A percentile compares a stretch with the other conserved stretches of the same genome.
Evolutionary conservation across 1,140 invertebrate genomes (phyloP).

Genomic region (Brachionus paranguensis): DNA sequence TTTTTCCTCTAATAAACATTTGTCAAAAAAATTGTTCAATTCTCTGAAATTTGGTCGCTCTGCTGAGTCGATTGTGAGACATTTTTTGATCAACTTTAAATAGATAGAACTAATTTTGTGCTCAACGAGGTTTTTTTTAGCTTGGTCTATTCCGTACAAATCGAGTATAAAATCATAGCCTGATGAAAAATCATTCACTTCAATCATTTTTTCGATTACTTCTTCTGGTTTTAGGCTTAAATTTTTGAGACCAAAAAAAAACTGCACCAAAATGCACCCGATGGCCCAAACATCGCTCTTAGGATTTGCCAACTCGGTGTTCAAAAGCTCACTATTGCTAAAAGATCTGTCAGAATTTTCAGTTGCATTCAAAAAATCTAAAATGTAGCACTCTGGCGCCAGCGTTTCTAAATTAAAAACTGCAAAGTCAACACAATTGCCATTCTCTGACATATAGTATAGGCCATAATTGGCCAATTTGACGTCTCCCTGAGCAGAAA

Average conservation of each 20-base stretch:
- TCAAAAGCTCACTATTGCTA: constrained; percentile 43
- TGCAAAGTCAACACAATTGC: constrained; percentile 79
- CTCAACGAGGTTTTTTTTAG: not conserved
- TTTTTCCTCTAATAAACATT: not conserved
- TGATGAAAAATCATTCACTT: not conserved
- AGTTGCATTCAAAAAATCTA: constrained; percentile 46
- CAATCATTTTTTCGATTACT: not conserved
- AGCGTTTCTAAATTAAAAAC: constrained; percentile 68
- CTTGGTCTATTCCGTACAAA: not conserved
- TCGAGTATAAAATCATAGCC: constrained; percentile 17
- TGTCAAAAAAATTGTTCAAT: not conserved
- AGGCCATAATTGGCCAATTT: constrained; percentile 87
- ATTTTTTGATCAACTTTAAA: constrained; percentile 43
- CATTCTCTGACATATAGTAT: constrained; percentile 79
- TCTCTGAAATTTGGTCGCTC: constrained; percentile 41
- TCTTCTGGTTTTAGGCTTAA: not conserved
- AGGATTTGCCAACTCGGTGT: constrained; percentile 48
- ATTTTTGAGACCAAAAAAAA: constrained; percentile 52
- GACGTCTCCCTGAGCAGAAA: constrained; percentile 57
- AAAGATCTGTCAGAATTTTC: not conserved
- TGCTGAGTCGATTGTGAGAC: constrained; percentile 43
- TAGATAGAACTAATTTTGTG: not conserved
- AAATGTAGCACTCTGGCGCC: constrained; percentile 73
- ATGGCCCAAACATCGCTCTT: constrained; percentile 85
- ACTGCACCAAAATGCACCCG: constrained; percentile 76